These are phyloP conservation scores for Chaetoderma sp. DNA, from an alignment of 2,888 invertebrate genomes.

Conservation along the genomic window DNA sequence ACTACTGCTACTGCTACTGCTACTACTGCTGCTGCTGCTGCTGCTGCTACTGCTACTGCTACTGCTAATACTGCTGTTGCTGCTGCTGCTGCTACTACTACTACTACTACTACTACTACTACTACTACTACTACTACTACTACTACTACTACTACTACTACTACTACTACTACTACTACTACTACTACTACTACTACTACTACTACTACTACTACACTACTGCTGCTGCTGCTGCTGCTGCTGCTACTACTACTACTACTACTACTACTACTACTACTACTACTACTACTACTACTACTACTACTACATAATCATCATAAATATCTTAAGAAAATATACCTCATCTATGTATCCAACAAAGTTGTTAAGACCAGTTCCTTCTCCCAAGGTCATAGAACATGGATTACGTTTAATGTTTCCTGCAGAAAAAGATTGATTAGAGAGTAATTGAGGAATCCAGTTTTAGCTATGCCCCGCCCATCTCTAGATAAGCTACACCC, in stretches of 20 bases:
- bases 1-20: conserved; percentile 36
- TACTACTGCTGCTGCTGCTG: conserved; percentile 27
- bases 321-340: too few relatives aligned
- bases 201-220: conserved; percentile 32
- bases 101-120: conserved; percentile 26
- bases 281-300: too few relatives aligned
- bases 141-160: conserved; percentile 28
- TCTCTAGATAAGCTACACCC: too few relatives aligned
- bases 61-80: too few relatives aligned
- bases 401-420: conserved; percentile 5
- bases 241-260: conserved; percentile 15
- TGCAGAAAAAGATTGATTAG: neutral
- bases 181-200: conserved; percentile 38
- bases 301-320: too few relatives aligned
- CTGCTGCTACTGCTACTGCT: conserved; percentile 12
- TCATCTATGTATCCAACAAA: conserved; percentile 38
- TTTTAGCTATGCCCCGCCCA: too few relatives aligned
- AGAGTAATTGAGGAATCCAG: too few relatives aligned
- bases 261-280: too few relatives aligned
- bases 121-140: conserved; percentile 20
- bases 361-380: conserved; percentile 35
- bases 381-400: conserved; percentile 38
- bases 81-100: conserved; percentile 13
- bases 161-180: conserved; percentile 33
- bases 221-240: too few relatives aligned